Base-by-base conservation (phyloP, 2,113 vertebrate genomes). In the Pseudorasbora parva region DNA sequence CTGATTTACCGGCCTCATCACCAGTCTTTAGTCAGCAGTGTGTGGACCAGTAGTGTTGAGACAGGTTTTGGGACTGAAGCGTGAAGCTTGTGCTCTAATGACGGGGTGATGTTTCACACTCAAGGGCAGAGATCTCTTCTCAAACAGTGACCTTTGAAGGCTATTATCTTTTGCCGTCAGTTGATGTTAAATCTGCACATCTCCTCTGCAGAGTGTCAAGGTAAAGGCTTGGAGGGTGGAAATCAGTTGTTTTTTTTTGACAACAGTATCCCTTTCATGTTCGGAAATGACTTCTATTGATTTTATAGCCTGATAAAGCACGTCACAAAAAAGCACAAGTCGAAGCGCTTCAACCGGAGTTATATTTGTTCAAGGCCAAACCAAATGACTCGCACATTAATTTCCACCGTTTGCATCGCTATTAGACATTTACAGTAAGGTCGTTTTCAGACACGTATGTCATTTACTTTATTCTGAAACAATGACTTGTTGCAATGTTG, bases 41-140 rank as follows among this genome's bases (percentile, higher is more conserved):
- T 81, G 71, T 57, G 27, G n/a, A 68, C 30, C 60, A 56, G 47
- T 25, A 23, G 43, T n/a, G 3, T 41, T 49, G n/a, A 12, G 57
- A n/a, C 64, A 21, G 8, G n/a, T 45, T 45, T 23, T n/a, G 4
- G 21, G 41, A 47, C 8, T 72, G 82, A 83, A 60, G 82, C 21
- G 19, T 37, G 59, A 27, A 82, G 72, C 78, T 73, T 57, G 76
- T 71, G 15, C 72, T 27, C 8, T 59, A 60, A 82, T 78, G 43
- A 78, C 60, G n/a, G 33, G 37, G 10, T 15, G 41, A 69, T 11
- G 23, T 8, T 66, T 47, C 74, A 77, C 3, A 47, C 17, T 76
- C 17, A 37, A 76, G 73, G 51, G 30, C 74, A 57, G 33, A 59
- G 7, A 77, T 30, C 47, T 21, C 27, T 45, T 75, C 47, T 17